phyloP scores from a whole-genome alignment of 1,140 invertebrate species.

The Pseudomyrmex cubaensis region DNA sequence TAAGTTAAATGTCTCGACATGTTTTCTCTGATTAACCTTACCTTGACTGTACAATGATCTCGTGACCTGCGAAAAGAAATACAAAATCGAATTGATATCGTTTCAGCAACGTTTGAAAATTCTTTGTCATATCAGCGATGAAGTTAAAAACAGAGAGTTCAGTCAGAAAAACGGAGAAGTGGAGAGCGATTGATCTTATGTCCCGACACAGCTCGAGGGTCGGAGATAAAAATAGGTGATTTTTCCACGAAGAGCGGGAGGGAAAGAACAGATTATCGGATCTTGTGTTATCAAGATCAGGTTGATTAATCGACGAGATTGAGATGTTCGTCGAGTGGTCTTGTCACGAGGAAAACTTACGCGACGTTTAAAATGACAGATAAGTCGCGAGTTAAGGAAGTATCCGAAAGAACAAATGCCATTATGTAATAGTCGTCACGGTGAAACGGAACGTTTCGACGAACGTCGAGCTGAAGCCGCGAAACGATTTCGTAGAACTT shows the following conservation, averaged over 20 bases:
- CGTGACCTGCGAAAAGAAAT: slow-evolving; percentile 76
- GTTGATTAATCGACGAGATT: neutral
- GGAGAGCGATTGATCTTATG: slow-evolving; percentile 22
- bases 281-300: neutral
- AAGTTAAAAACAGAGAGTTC: neutral
- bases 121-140: neutral
- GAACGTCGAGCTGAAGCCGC: neutral
- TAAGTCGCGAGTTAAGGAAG: neutral
- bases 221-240: slow-evolving; percentile 63
- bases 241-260: neutral
- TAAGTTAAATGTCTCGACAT: slow-evolving; percentile 46
- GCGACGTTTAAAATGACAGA: slow-evolving; percentile 27
- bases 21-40: slow-evolving; percentile 63
- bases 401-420: neutral
- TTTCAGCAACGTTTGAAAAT: neutral
- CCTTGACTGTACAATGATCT: slow-evolving; percentile 81
- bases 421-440: slow-evolving; percentile 63
- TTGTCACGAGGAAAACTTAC: neutral
- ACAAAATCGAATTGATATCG: neutral
- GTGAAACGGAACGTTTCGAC: slow-evolving; percentile 12
- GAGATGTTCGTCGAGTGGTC: neutral
- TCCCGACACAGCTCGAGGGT: neutral
- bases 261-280: neutral
- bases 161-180: slow-evolving; percentile 14
- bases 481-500: neutral